Evolutionary conservation across 2,797 vertebrate species (phyloP).

Genomic region (Epinephelus coioides): DNA sequence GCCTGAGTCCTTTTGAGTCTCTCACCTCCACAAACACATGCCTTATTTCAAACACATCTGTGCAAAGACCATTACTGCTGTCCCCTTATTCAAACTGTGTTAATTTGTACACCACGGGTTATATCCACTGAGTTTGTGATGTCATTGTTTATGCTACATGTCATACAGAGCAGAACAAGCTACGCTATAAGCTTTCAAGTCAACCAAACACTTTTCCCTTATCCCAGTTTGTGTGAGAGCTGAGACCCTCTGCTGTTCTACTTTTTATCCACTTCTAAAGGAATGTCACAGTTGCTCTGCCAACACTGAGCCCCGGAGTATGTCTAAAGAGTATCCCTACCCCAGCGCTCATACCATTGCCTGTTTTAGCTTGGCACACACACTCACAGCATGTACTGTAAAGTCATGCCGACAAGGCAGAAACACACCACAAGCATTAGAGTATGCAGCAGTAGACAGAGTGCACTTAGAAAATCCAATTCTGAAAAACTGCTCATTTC

Average conservation of each 20-base stretch:
- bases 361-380: constrained; percentile 57
- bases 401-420: constrained; percentile 36
- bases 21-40: constrained; percentile 38
- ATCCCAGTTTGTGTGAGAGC: constrained; percentile 48
- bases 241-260: constrained; percentile 44
- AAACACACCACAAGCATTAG: constrained; percentile 40
- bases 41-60: constrained; percentile 55
- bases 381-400: constrained; percentile 43
- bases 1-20: constrained; percentile 20
- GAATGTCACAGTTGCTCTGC: constrained; percentile 73
- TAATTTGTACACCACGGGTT: constrained; percentile 46
- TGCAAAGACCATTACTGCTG: constrained; percentile 26
- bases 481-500: constrained; percentile 46
- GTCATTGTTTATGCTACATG: constrained; percentile 72
- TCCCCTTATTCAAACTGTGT: constrained; percentile 51
- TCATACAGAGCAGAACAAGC: constrained; percentile 54
- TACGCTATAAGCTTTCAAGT: constrained; percentile 57
- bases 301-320: constrained; percentile 62
- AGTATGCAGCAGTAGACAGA: constrained; percentile 8
- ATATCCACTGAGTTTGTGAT: constrained; percentile 60
- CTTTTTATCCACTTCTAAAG: constrained; percentile 66
- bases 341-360: constrained; percentile 49
- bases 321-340: constrained; percentile 56
- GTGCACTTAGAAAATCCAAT: neutral
- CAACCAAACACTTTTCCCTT: constrained; percentile 33